Evolutionary conservation across 2,113 vertebrate species (phyloP).

Genomic region (Dolichotis patagonum): DNA sequence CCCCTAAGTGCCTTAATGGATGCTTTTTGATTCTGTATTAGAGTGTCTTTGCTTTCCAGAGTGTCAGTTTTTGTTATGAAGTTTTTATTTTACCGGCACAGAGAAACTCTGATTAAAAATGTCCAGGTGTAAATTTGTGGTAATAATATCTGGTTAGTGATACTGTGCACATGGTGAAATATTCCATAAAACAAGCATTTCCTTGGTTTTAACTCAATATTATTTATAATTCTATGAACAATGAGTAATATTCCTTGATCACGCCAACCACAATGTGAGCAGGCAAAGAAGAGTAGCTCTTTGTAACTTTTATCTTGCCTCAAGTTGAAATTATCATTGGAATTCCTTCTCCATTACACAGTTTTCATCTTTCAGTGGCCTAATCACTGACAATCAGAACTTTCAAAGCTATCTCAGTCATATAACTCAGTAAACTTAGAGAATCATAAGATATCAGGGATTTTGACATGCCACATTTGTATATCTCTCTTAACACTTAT

Average conservation of each 20-base stretch:
- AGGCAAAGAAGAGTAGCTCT: not conserved
- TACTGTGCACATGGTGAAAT: not conserved
- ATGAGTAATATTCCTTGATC: not conserved
- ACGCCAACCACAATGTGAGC: not conserved
- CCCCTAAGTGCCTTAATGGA: not conserved
- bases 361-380: not conserved
- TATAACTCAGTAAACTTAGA: not conserved
- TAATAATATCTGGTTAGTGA: not conserved
- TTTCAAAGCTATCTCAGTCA: not conserved
- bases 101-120: not conserved
- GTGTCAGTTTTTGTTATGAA: not conserved
- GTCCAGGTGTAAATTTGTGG: not conserved
- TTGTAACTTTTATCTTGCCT: not conserved
- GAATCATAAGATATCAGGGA: not conserved
- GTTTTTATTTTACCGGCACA: conserved; percentile 20
- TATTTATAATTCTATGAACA: not conserved
- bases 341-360: not conserved
- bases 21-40: not conserved
- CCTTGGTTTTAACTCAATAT: not conserved
- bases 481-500: not conserved
- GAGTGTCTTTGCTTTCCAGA: not conserved
- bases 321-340: not conserved
- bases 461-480: not conserved
- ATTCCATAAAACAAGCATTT: not conserved
- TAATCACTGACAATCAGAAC: not conserved